phyloP scores from a whole-genome alignment of 1,140 invertebrate species.

The Macrostomum lignano region DNA sequence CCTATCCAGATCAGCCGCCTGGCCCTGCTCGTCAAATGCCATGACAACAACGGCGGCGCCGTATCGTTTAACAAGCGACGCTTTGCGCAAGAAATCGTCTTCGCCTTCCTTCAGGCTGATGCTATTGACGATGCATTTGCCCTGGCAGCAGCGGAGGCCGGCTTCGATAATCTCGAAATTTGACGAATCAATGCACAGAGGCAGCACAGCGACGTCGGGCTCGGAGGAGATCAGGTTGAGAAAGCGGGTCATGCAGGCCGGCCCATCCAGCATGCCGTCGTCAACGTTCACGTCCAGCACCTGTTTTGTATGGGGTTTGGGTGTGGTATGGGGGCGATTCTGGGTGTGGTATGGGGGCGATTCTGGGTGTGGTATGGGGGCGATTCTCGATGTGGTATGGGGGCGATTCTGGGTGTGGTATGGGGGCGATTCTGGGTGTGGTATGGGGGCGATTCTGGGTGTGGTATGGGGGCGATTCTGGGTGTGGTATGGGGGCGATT shows the following conservation, averaged over 20 bases:
- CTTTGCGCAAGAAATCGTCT: slow-evolving; percentile 32
- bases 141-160: slow-evolving; percentile 35
- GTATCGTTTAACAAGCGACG: slow-evolving; percentile 28
- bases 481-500: no score
- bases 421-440: no score
- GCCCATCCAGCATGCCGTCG: slow-evolving; percentile 36
- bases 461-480: no score
- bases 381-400: no score
- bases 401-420: no score
- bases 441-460: no score
- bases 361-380: no score
- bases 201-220: slow-evolving; percentile 34
- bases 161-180: slow-evolving; percentile 34
- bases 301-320: no score
- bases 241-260: slow-evolving; percentile 33
- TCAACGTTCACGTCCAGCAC: slow-evolving; percentile 38
- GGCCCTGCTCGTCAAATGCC: slow-evolving; percentile 31
- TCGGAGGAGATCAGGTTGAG: slow-evolving; percentile 34
- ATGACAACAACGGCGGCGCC: slow-evolving; percentile 35
- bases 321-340: no score
- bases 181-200: slow-evolving; percentile 36
- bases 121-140: slow-evolving; percentile 36
- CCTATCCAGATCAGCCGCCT: slow-evolving; percentile 30
- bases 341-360: no score
- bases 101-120: slow-evolving; percentile 36